Evolutionary conservation across 2,113 vertebrate species (phyloP).

Genomic region (Epinephelus cyanopodus): DNA sequence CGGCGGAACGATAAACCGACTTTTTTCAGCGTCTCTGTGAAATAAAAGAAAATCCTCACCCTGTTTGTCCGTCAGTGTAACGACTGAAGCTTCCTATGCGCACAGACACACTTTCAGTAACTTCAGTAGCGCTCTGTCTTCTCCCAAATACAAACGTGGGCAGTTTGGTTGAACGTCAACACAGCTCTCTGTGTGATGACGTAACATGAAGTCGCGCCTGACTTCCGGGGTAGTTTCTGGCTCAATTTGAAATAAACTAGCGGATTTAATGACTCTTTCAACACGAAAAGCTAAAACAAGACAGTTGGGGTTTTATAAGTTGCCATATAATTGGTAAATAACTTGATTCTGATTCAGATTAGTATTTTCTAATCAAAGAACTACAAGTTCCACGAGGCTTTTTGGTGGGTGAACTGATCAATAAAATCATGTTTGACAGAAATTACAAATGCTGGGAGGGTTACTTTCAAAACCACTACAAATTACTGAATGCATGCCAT

Average conservation of each 20-base stretch:
- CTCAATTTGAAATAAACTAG: neutral
- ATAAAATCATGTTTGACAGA: neutral
- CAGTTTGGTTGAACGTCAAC: neutral
- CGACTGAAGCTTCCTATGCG: neutral
- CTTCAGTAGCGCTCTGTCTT: slow-evolving; percentile 3
- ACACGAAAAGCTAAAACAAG: neutral
- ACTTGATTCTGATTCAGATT: too few species aligned
- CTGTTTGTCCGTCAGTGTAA: neutral
- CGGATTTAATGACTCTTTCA: neutral
- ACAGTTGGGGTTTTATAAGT: neutral
- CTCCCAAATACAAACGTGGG: slow-evolving; percentile 16
- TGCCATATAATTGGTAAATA: too few species aligned
- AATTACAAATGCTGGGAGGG: neutral
- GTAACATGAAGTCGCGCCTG: neutral
- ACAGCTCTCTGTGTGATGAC: slow-evolving; percentile 32
- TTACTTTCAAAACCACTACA: too few species aligned
- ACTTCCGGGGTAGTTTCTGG: slow-evolving; percentile 13
- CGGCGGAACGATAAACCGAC: too few species aligned
- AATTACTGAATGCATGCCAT: too few species aligned
- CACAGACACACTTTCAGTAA: neutral
- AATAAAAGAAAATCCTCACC: slow-evolving; percentile 30
- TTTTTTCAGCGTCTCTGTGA: neutral
- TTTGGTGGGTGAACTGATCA: neutral
- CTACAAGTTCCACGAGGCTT: neutral
- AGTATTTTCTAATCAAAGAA: too few species aligned